phyloP scores from a whole-genome alignment of 2,113 vertebrate genomes.

The Leptocoma aspasia region DNA sequence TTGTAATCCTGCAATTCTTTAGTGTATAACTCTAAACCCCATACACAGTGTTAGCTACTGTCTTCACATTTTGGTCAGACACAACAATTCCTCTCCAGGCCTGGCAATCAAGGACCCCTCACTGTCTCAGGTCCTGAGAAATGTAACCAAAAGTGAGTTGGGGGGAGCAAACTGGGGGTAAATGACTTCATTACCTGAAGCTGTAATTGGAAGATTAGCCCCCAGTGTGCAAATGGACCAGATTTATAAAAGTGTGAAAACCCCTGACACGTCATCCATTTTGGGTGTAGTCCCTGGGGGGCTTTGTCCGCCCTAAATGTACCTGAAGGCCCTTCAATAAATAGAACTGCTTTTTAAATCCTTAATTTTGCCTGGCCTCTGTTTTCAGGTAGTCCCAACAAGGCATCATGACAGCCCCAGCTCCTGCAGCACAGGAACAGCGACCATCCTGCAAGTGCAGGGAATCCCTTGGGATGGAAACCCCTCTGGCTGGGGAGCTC shows the following conservation, averaged over 20 bases:
- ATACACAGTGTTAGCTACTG: fast-evolving
- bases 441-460: neutral
- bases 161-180: neutral
- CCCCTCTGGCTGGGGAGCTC: neutral
- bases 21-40: neutral
- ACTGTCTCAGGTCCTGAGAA: neutral
- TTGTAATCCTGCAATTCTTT: neutral
- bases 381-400: neutral
- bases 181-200: neutral
- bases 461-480: neutral
- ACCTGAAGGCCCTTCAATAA: neutral
- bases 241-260: neutral
- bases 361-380: neutral
- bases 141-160: neutral
- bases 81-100: neutral
- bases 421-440: neutral
- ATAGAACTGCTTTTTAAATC: neutral
- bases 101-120: neutral
- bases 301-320: neutral
- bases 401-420: neutral
- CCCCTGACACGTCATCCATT: fast-evolving
- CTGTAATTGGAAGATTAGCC: neutral
- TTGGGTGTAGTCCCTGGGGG: neutral
- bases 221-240: neutral
- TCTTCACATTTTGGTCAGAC: fast-evolving